These are phyloP conservation scores for Nycticryphes semicollaris DNA, from an alignment of 2,113 vertebrate species.

Conservation along the genomic window DNA sequence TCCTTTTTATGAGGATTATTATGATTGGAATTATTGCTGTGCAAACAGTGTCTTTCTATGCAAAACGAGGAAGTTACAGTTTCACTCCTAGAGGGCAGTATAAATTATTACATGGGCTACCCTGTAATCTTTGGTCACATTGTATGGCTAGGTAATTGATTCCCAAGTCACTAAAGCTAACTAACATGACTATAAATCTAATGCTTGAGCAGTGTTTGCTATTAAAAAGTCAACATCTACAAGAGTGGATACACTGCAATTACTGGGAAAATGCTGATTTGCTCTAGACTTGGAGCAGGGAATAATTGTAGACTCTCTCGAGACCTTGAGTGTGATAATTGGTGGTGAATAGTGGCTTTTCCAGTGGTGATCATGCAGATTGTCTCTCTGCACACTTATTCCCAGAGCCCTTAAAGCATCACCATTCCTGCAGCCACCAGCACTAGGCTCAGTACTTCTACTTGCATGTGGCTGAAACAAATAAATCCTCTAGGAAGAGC, in stretches of 20 bases:
- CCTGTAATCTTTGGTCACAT: conserved; percentile 57
- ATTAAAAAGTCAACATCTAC: conserved; percentile 60
- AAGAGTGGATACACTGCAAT: conserved; percentile 33
- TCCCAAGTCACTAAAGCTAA: conserved; percentile 60
- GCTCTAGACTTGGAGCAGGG: conserved; percentile 5
- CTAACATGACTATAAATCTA: conserved; percentile 50
- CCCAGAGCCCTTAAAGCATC: neutral
- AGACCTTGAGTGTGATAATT: conserved; percentile 4
- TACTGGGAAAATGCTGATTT: conserved; percentile 43
- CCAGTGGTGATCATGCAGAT: neutral
- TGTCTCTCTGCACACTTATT: neutral
- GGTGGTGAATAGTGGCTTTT: conserved; percentile 34
- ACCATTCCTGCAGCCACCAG: neutral
- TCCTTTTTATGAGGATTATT: neutral
- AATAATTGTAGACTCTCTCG: conserved; percentile 38
- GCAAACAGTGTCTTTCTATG: neutral
- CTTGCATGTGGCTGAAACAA: neutral
- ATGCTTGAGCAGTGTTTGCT: conserved; percentile 40
- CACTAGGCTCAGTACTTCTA: neutral
- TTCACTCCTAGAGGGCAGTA: conserved; percentile 27
- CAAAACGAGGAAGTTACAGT: neutral
- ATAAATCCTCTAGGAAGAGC: neutral
- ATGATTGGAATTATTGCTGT: conserved; percentile 25
- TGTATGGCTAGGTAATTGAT: conserved; percentile 53
- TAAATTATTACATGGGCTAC: conserved; percentile 35